These are phyloP conservation scores for Chionis minor DNA, from an alignment of 2,113 vertebrate genomes.

Conservation along the genomic window DNA sequence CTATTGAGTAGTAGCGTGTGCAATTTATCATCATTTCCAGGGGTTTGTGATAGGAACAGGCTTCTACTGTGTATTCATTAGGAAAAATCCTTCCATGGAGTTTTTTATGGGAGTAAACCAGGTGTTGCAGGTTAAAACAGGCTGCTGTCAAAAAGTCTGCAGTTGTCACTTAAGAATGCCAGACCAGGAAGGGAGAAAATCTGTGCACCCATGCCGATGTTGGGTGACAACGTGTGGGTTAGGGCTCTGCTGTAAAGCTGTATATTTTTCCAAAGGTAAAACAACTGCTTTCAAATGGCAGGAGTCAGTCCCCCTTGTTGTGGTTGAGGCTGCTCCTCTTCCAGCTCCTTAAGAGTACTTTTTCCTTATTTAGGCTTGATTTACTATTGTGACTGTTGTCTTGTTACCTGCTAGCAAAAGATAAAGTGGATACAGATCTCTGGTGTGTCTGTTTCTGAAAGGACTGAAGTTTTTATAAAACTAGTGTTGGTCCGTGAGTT, in stretches of 20 bases:
- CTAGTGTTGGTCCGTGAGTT: not conserved
- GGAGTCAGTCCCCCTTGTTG: not conserved
- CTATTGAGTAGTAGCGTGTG: constrained; percentile 25
- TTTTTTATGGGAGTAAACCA: not conserved
- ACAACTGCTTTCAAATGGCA: not conserved
- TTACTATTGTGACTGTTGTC: not conserved
- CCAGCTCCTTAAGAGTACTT: not conserved
- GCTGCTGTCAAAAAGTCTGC: not conserved
- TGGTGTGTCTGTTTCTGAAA: not conserved
- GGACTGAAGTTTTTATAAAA: not conserved
- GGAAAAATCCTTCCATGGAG: constrained; percentile 15
- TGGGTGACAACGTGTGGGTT: not conserved
- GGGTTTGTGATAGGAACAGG: not conserved
- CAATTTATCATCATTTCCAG: constrained; percentile 34
- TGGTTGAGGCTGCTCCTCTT: not conserved
- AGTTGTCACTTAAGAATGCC: not conserved
- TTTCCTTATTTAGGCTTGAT: not conserved
- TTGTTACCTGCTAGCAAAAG: not conserved
- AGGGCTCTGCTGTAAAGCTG: not conserved
- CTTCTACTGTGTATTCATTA: constrained; percentile 42
- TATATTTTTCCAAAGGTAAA: not conserved
- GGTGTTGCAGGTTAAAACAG: constrained; percentile 4
- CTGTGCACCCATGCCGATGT: not conserved
- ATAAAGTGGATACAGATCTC: not conserved
- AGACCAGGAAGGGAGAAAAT: not conserved